phyloP scores from a whole-genome alignment of 2,888 invertebrate species.

The Drosophila atripex region DNA sequence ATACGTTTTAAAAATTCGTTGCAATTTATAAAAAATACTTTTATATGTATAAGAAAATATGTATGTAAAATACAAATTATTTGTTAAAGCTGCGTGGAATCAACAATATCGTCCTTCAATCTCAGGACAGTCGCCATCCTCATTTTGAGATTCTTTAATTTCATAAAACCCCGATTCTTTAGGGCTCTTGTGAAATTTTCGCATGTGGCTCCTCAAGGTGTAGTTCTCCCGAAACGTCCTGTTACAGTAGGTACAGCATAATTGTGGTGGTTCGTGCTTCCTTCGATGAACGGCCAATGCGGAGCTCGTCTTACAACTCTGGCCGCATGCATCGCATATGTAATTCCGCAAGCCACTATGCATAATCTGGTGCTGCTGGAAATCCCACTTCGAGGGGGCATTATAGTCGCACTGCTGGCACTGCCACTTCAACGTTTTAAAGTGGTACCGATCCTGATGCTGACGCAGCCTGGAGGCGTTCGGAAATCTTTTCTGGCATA shows the following conservation, averaged over 20 bases:
- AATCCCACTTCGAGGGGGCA: constrained; percentile 52
- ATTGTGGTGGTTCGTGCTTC: constrained; percentile 28
- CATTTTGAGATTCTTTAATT: background rate
- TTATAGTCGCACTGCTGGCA: constrained; percentile 49
- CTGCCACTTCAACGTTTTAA: constrained; percentile 26
- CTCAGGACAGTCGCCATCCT: background rate
- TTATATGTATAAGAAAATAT: too few species aligned
- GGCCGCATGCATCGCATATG: constrained; percentile 54
- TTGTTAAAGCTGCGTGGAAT: background rate
- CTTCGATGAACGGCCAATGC: constrained; percentile 53
- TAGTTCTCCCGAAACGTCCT: constrained; percentile 49
- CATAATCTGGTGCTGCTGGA: constrained; percentile 26
- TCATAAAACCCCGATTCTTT: background rate
- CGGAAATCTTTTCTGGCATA: constrained; percentile 33
- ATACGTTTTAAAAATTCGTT: too few species aligned
- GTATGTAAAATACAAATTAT: too few species aligned
- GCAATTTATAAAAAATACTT: too few species aligned
- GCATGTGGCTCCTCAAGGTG: constrained; percentile 46
- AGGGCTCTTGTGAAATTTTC: constrained; percentile 21
- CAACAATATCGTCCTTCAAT: background rate
- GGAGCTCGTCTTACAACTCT: constrained; percentile 44
- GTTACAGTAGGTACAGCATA: constrained; percentile 40
- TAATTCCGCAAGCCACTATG: constrained; percentile 49
- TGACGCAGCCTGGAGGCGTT: constrained; percentile 36
- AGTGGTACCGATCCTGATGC: constrained; percentile 45